phyloP scores from a whole-genome alignment of 2,113 vertebrate genomes.

The Eretmochelys imbricata region DNA sequence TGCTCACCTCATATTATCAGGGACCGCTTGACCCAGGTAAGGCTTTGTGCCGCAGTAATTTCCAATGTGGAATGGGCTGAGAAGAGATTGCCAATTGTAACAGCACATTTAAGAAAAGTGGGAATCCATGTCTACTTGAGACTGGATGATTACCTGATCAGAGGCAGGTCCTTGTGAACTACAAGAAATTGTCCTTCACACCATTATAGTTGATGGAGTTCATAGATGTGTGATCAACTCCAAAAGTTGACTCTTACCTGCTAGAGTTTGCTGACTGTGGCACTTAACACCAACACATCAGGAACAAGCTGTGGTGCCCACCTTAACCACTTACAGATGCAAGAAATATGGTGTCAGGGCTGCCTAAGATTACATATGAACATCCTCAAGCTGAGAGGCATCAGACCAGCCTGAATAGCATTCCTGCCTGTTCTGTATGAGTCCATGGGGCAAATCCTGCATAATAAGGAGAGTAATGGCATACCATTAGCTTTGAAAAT shows the following conservation, averaged over 20 bases:
- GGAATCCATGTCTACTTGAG: neutral
- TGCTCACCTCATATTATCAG: too few relatives aligned
- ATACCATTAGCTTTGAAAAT: neutral
- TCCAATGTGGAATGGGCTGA: too few relatives aligned
- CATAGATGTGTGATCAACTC: neutral
- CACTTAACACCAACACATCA: too few relatives aligned
- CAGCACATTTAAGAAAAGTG: neutral
- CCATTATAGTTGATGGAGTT: neutral
- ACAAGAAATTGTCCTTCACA: neutral
- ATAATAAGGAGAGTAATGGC: neutral
- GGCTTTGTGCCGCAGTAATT: too few relatives aligned
- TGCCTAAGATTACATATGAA: neutral
- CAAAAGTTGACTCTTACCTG: neutral
- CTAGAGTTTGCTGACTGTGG: neutral
- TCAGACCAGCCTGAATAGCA: fast-evolving
- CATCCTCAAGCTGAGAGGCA: neutral
- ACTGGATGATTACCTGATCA: neutral
- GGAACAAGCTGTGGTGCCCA: too few relatives aligned
- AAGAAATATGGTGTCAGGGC: neutral
- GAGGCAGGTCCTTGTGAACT: neutral
- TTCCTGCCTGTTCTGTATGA: neutral
- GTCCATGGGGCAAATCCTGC: neutral
- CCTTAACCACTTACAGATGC: neutral
- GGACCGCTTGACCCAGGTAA: too few relatives aligned
- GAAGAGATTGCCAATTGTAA: neutral